phyloP scores from a whole-genome alignment of 92 coral and sea anemone genomes.

The Epizoanthus scotinus region DNA sequence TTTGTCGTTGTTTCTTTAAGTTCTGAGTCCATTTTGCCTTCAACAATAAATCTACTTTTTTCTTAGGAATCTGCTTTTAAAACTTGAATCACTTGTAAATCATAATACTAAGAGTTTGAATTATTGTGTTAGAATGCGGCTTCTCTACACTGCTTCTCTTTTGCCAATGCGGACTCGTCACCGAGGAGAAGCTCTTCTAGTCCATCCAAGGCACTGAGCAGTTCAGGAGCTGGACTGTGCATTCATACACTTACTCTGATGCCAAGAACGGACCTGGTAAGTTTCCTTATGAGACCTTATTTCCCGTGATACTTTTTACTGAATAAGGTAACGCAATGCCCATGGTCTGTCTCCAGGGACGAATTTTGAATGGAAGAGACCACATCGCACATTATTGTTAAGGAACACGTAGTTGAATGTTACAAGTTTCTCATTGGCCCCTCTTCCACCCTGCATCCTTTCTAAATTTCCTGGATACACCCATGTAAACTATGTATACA shows the following conservation, averaged over 20 bases:
- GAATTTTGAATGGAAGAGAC: too few species aligned
- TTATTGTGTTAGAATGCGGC: constrained; percentile 51
- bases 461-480: too few species aligned
- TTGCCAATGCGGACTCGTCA: constrained; percentile 77
- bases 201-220: constrained; percentile 59
- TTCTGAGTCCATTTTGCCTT: background rate
- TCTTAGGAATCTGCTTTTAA: background rate
- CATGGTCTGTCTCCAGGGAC: too few species aligned
- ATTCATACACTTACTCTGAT: constrained; percentile 66
- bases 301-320: too few species aligned
- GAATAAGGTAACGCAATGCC: too few species aligned
- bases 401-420: too few species aligned
- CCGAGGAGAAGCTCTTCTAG: constrained; percentile 59
- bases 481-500: too few species aligned
- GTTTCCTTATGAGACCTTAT: constrained; percentile 20
- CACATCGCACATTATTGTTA: too few species aligned
- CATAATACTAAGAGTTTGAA: background rate
- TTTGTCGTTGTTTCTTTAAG: too few species aligned
- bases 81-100: constrained; percentile 11
- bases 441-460: too few species aligned
- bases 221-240: constrained; percentile 59
- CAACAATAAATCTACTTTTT: background rate
- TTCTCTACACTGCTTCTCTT: constrained; percentile 85
- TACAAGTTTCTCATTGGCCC: too few species aligned
- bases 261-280: constrained; percentile 60